These are phyloP conservation scores for Typhlomys cinereus DNA, from an alignment of 2,113 vertebrate genomes.

Conservation along the genomic window DNA sequence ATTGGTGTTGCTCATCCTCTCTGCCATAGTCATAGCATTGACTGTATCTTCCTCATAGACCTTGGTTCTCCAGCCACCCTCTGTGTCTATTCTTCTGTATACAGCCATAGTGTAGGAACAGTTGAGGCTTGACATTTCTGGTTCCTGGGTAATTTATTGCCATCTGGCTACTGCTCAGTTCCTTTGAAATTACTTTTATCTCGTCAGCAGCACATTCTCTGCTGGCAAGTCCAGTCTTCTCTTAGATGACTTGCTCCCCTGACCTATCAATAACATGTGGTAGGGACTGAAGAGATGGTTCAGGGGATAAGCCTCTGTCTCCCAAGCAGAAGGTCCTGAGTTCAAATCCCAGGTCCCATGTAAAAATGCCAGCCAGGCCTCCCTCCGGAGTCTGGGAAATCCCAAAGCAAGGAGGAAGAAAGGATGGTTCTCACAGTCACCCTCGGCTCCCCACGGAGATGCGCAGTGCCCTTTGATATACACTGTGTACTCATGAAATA, in stretches of 20 bases:
- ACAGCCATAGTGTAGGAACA: neutral
- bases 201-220: neutral
- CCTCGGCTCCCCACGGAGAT: too few relatives aligned
- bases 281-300: too few relatives aligned
- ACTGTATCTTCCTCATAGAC: neutral
- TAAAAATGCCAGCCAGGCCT: too few relatives aligned
- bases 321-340: too few relatives aligned
- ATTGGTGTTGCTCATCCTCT: neutral
- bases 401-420: too few relatives aligned
- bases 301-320: too few relatives aligned
- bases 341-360: too few relatives aligned
- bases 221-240: neutral
- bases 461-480: too few relatives aligned
- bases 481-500: too few relatives aligned
- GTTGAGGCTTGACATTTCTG: neutral
- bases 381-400: too few relatives aligned
- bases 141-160: neutral
- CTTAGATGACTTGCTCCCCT: neutral
- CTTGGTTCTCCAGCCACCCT: neutral
- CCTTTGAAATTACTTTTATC: slow-evolving; percentile 1
- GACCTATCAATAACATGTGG: neutral
- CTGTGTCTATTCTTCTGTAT: neutral
- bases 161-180: neutral
- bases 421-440: too few relatives aligned
- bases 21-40: neutral